A percentile compares a stretch with the other conserved stretches of the same genome.
Conservation (phyloP, 2,888 invertebrate species). For the Limenitis arthemis region DNA sequence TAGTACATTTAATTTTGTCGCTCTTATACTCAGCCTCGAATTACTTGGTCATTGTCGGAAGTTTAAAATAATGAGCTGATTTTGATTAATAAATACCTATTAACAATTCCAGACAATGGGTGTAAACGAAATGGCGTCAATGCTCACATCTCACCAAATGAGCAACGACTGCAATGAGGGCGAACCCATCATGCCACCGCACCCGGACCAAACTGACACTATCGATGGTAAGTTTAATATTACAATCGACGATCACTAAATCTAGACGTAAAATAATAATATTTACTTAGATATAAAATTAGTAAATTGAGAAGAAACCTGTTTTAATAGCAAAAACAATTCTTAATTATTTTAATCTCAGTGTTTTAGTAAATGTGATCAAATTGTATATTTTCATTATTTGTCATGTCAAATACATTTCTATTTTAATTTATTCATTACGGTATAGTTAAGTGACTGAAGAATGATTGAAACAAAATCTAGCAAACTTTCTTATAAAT, state of each 20-base stretch:
- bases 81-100: not conserved
- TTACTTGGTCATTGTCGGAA: not conserved
- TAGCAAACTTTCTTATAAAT: not conserved
- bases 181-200: constrained; percentile 73
- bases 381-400: too few relatives aligned
- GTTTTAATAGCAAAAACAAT: too few relatives aligned
- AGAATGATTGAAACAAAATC: not conserved
- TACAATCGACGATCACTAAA: constrained; percentile 20
- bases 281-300: not conserved
- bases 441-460: too few relatives aligned
- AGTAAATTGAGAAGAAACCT: too few relatives aligned
- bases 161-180: constrained; percentile 73
- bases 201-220: constrained; percentile 80
- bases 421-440: too few relatives aligned
- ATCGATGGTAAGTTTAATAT: constrained; percentile 78
- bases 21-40: too few relatives aligned
- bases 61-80: not conserved
- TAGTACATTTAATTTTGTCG: too few relatives aligned
- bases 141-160: constrained; percentile 74
- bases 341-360: too few relatives aligned
- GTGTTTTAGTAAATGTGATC: too few relatives aligned
- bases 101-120: constrained; percentile 69
- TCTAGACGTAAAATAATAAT: not conserved
- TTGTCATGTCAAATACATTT: too few relatives aligned
- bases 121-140: constrained; percentile 74